phyloP scores from a whole-genome alignment of 2,888 invertebrate species.

The Nycteola revayana region DNA sequence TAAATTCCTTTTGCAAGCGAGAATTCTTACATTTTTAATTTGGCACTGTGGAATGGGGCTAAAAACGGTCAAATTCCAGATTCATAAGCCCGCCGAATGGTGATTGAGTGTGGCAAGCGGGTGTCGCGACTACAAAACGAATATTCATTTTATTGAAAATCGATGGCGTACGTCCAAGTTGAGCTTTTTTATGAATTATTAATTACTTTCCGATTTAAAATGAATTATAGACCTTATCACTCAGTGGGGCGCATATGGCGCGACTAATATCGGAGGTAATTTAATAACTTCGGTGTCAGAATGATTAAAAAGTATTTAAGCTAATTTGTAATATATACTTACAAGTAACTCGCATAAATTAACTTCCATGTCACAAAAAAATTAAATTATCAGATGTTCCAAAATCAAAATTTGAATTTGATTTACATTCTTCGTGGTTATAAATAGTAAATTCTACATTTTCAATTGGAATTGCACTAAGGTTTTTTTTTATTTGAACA shows the following conservation, averaged over 20 bases:
- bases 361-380: slow-evolving; percentile 25
- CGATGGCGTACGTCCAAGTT: slow-evolving; percentile 26
- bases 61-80: slow-evolving; percentile 74
- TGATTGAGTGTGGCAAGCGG: slow-evolving; percentile 39
- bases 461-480: too few relatives aligned
- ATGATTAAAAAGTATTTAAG: slow-evolving; percentile 32
- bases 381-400: slow-evolving; percentile 14
- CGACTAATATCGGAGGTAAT: slow-evolving; percentile 23
- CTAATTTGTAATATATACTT: slow-evolving; percentile 26
- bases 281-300: slow-evolving; percentile 35
- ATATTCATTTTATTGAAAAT: slow-evolving; percentile 54
- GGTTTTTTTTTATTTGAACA: too few relatives aligned
- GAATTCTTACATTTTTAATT: slow-evolving; percentile 82
- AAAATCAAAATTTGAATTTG: slow-evolving; percentile 10
- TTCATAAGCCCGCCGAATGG: slow-evolving; percentile 54
- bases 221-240: slow-evolving; percentile 37
- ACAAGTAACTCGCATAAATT: slow-evolving; percentile 28
- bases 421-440: background rate
- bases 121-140: slow-evolving; percentile 36
- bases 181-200: slow-evolving; percentile 32
- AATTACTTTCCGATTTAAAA: slow-evolving; percentile 35
- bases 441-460: too few relatives aligned
- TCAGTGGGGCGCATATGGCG: slow-evolving; percentile 18
- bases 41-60: slow-evolving; percentile 68
- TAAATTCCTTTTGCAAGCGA: slow-evolving; percentile 78